Conservation (phyloP, 2,113 vertebrate species). For the Cheilinus undulatus region DNA sequence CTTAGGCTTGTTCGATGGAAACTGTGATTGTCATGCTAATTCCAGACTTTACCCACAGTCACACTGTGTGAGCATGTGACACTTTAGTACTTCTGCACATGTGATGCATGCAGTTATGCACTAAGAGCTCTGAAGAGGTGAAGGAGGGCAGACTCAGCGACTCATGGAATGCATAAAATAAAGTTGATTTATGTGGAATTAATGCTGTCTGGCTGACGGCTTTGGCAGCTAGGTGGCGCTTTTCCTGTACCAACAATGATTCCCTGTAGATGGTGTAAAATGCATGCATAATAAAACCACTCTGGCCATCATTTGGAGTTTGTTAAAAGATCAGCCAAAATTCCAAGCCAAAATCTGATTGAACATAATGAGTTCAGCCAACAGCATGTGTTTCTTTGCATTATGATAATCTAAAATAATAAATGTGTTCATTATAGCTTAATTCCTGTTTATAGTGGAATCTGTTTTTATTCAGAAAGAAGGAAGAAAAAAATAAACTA, state of each 20-base stretch:
- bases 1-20: not conserved
- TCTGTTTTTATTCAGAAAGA: too few species aligned
- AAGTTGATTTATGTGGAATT: slow-evolving; percentile 2
- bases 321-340: too few species aligned
- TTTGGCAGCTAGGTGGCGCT: not conserved
- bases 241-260: not conserved
- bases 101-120: not conserved
- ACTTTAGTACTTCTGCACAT: not conserved
- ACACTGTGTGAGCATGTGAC: not conserved
- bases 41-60: not conserved
- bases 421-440: too few species aligned
- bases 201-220: not conserved
- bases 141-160: not conserved
- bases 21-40: not conserved
- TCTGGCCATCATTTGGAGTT: too few species aligned
- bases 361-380: not conserved
- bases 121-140: not conserved
- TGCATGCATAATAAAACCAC: not conserved
- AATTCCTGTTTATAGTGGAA: too few species aligned
- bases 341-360: too few species aligned
- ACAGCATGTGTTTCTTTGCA: too few species aligned
- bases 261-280: not conserved
- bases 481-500: too few species aligned
- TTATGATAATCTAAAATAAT: too few species aligned
- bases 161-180: not conserved